Evolutionary conservation across 64 coral and sea anemone species (phyloP), one percentile per base, ranked within the genome.

Genomic region (Astreopora myriophthalma): DNA sequence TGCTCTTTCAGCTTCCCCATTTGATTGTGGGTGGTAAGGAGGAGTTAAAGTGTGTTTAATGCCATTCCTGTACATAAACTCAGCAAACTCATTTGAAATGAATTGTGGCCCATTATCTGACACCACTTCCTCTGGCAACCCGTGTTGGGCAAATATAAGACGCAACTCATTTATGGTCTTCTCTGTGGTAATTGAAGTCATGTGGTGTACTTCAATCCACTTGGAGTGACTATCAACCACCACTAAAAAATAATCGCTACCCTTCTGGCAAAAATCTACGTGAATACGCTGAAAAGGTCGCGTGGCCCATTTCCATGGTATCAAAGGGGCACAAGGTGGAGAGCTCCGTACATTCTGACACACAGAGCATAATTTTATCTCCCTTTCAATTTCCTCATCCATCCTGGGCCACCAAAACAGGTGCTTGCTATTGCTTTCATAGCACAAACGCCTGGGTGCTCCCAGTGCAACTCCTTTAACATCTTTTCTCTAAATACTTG

Each of bases 91-190:
- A n/a, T n/a, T n/a, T n/a, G n/a, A n/a, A n/a, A n/a, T n/a, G n/a
- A n/a, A n/a, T n/a, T n/a, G n/a, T n/a, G n/a, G n/a, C n/a, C n/a
- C n/a, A n/a, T n/a, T n/a, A n/a, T n/a, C n/a, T n/a, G n/a, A n/a
- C n/a, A n/a, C n/a, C n/a, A n/a, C n/a, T n/a, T 80, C 86, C 38
- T 88, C 76, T 5, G 85, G 92, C n/a, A 94, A 74, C 36, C 92
- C 86, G 74, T 94, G 92, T 38, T 63, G 88, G 25, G 92, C 74
- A 94, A 94, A 94, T 40, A 94, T 80, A n/a, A 81, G 34, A 42
- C 85, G 63, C 5, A 94, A 23, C 67, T 88, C 87, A 48, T 85
- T 80, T 48, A 94, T 94, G 3, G 86, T 94, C 12, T 52, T 61
- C 39, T 73, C 51, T 34, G 78, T 76, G 24, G 76, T 94, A n/a